Evolutionary conservation across 2,888 invertebrate genomes (phyloP).

Genomic region (Neoscelio sp.): DNA sequence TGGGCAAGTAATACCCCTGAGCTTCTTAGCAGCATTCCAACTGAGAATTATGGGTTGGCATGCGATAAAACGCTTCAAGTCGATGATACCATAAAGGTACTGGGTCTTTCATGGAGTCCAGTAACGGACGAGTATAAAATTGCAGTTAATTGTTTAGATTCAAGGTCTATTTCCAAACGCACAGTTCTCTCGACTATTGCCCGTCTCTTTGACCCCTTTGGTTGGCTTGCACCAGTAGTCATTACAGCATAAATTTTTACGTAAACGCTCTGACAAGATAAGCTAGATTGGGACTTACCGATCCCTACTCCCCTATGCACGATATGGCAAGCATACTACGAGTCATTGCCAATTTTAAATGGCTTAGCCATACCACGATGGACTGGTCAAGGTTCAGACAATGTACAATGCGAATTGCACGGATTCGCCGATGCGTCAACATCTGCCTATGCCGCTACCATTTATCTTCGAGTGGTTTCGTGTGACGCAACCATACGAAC

Average conservation of each 20-base stretch:
- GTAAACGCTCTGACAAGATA: conserved; percentile 20
- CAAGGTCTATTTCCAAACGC: conserved; percentile 19
- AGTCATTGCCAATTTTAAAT: background rate
- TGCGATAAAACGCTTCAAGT: background rate
- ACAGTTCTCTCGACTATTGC: conserved; percentile 34
- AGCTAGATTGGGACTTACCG: background rate
- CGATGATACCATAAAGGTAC: background rate
- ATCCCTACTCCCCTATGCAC: background rate
- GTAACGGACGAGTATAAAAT: background rate
- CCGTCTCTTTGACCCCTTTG: conserved; percentile 39
- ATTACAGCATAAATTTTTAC: conserved; percentile 32
- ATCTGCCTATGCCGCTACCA: conserved; percentile 36
- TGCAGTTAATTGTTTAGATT: background rate
- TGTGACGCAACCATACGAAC: too few species aligned
- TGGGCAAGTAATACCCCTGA: conserved; percentile 22
- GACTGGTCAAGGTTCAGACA: background rate
- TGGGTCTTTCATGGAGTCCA: conserved; percentile 13
- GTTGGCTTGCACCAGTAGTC: conserved; percentile 25
- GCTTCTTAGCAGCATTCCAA: background rate
- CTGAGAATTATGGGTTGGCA: conserved; percentile 14
- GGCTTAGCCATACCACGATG: background rate
- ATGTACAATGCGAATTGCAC: conserved; percentile 22
- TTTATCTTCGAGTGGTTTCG: too few species aligned
- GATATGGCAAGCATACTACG: background rate
- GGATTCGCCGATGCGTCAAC: conserved; percentile 58